phyloP scores from a whole-genome alignment of 2,113 vertebrate species.

The Burhinus bistriatus region DNA sequence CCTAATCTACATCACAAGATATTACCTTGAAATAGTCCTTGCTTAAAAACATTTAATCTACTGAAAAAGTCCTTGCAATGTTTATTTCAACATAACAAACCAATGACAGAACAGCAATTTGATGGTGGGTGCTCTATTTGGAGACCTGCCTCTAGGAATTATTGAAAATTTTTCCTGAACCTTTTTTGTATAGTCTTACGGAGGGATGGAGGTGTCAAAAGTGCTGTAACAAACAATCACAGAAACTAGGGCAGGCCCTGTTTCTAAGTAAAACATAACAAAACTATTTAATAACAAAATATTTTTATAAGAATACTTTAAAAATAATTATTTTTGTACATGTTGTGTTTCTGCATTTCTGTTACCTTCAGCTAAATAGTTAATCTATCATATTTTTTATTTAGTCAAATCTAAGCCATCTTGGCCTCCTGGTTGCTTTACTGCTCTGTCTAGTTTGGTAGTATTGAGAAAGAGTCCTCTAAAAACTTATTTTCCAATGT shows the following conservation, averaged over 20 bases:
- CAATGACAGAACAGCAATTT: not conserved
- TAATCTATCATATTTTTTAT: not conserved
- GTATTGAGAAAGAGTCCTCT: not conserved
- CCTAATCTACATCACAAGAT: not conserved
- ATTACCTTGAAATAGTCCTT: not conserved
- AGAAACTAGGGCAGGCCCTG: not conserved
- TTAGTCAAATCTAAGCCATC: not conserved
- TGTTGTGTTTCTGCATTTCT: not conserved
- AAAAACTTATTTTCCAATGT: not conserved
- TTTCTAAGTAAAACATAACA: not conserved
- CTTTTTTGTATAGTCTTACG: not conserved
- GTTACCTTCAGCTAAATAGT: not conserved
- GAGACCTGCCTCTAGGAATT: not conserved
- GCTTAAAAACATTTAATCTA: not conserved
- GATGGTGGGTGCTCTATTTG: not conserved
- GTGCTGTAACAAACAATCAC: not conserved
- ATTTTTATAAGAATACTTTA: not conserved
- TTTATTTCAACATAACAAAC: not conserved
- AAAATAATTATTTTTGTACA: not conserved
- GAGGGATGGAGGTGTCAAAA: not conserved
- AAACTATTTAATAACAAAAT: not conserved
- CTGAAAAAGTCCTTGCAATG: not conserved
- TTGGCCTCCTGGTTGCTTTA: not conserved
- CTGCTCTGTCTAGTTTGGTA: not conserved
- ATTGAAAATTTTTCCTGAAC: not conserved